Conservation (phyloP, 2,113 vertebrate genomes). For the Coryphaenoides rupestris region DNA sequence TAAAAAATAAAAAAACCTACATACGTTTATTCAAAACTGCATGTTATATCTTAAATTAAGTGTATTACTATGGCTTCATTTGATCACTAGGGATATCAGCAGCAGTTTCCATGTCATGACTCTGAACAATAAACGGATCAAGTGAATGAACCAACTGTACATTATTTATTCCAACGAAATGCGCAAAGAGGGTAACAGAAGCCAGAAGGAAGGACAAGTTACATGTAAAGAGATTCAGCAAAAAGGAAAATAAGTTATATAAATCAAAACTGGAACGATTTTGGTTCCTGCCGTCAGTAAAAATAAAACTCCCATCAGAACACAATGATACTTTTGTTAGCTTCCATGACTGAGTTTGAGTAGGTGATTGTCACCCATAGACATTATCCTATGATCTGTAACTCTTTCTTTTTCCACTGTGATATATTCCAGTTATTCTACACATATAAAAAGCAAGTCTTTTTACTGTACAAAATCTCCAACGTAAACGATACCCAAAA, state of each 20-base stretch:
- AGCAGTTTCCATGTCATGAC: background rate
- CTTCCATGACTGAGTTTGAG: background rate
- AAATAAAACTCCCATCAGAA: no score
- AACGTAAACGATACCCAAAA: no score
- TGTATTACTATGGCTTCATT: background rate
- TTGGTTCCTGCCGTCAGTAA: no score
- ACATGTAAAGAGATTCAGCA: conserved; percentile 1
- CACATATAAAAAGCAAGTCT: no score
- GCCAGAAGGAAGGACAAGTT: conserved; percentile 17
- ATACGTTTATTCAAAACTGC: background rate
- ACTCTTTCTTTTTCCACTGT: no score
- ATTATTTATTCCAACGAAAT: conserved; percentile 53
- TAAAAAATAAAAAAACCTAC: background rate
- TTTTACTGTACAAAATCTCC: no score
- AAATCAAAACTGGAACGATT: no score
- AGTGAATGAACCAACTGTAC: conserved; percentile 41
- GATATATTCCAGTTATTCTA: no score
- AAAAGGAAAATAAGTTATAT: conserved; percentile 59
- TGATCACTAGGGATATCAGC: background rate
- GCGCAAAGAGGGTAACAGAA: conserved; percentile 30
- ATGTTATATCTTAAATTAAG: conserved; percentile 1
- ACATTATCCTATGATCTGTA: background rate
- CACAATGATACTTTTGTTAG: conserved; percentile 30
- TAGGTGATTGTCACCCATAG: background rate
- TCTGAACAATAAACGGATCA: background rate